A percentile compares a stretch with the other conserved stretches of the same genome.
These are phyloP conservation scores for Hippocampus abdominalis DNA, from an alignment of 2,113 vertebrate species.

Conservation along the genomic window DNA sequence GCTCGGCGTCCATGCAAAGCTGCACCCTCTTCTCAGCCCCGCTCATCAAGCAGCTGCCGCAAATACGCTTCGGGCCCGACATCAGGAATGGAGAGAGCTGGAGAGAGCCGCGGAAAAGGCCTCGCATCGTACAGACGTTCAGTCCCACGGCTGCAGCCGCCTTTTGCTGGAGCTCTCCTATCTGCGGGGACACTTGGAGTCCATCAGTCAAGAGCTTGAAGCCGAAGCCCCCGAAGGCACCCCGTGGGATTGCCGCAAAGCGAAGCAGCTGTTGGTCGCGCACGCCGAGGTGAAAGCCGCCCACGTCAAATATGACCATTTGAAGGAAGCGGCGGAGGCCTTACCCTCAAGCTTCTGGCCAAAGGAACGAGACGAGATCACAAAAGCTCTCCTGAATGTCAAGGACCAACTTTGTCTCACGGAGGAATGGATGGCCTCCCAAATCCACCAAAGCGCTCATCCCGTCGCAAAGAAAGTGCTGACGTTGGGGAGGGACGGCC, in stretches of 20 bases:
- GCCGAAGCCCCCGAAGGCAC: constrained; percentile 18
- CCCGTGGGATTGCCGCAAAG: constrained; percentile 52
- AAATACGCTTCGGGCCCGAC: constrained; percentile 71
- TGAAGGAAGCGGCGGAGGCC: constrained; percentile 70
- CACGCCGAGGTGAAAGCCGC: constrained; percentile 72
- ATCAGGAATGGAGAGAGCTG: constrained; percentile 72
- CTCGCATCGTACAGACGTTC: constrained; percentile 59
- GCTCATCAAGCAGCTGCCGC: constrained; percentile 70
- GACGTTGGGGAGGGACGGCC: constrained; percentile 72
- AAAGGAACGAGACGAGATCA: constrained; percentile 70
- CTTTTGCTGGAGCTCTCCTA: constrained; percentile 64
- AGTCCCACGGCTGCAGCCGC: constrained; percentile 54
- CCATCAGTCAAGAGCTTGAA: constrained; percentile 53
- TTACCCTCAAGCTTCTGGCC: constrained; percentile 72
- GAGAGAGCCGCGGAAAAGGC: constrained; percentile 71
- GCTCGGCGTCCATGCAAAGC: constrained; percentile 57
- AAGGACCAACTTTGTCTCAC: constrained; percentile 67
- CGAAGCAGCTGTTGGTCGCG: constrained; percentile 55
- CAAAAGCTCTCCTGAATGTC: constrained; percentile 67
- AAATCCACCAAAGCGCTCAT: constrained; percentile 49
- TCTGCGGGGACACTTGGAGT: constrained; percentile 69
- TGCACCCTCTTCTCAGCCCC: constrained; percentile 66
- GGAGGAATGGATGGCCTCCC: constrained; percentile 50
- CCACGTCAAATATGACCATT: constrained; percentile 60
- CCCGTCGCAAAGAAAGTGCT: constrained; percentile 69